These are phyloP conservation scores for Cephalopachus bancanus DNA, from an alignment of 2,797 vertebrate species.

Conservation along the genomic window DNA sequence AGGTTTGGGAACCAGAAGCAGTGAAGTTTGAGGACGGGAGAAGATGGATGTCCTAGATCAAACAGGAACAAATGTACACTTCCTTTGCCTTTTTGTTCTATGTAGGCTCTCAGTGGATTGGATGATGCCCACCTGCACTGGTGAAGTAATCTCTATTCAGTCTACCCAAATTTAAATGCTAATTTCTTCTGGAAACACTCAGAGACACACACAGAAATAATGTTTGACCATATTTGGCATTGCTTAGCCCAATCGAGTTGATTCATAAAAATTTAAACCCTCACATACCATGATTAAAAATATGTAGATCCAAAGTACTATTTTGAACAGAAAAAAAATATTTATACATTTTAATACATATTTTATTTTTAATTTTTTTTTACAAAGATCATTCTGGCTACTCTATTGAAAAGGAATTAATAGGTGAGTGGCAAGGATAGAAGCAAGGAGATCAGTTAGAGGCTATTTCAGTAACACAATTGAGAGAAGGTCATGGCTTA, in stretches of 20 bases:
- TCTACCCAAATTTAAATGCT: neutral
- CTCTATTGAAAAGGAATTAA: neutral
- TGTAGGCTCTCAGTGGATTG: neutral
- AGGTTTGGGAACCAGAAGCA: neutral
- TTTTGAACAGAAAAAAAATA: conserved; percentile 10
- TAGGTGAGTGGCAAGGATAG: neutral
- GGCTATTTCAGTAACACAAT: neutral
- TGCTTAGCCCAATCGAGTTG: neutral
- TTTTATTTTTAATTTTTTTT: neutral
- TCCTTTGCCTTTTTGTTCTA: neutral
- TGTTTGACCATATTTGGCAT: neutral
- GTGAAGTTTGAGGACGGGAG: neutral
- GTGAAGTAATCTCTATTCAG: neutral
- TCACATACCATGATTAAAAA: neutral
- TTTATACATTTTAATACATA: too few relatives aligned
- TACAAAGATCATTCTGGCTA: neutral
- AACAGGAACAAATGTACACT: neutral
- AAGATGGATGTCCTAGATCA: neutral
- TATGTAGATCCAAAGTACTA: neutral
- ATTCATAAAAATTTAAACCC: neutral
- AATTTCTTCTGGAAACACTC: neutral
- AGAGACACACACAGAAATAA: neutral
- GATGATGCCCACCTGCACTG: neutral
- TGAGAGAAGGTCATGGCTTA: neutral
- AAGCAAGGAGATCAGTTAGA: neutral